Base-by-base conservation (phyloP, 92 coral and sea anemone species). In the Pocillopora meandrina region DNA sequence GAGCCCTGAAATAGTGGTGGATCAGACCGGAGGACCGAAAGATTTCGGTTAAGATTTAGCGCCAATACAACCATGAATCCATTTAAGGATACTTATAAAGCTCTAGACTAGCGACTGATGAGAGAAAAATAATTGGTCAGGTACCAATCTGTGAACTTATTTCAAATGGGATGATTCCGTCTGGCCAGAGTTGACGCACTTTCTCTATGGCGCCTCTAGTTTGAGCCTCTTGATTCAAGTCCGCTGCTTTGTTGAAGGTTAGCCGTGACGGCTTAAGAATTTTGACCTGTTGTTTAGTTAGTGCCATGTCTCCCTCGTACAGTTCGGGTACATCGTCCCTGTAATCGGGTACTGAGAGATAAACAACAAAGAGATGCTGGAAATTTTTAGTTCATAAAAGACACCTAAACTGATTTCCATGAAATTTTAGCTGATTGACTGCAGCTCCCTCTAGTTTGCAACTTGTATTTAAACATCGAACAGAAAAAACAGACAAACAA, bases 251-350 rank as follows among this genome's bases (percentile, higher is more conserved):
- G 57, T 56, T 33, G 56, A 56, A 18, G 10, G 11, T 21, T 58
- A 56, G 62, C 17, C 34, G 66, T 18, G 66, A 56, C n/a, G 19
- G 16, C 59, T 35, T 67, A 66, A 81, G n/a, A 5, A 52, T 52
- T 8, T 69, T 18, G 58, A 68, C 76, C 23, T 81, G 85, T 23
- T 81, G 57, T 21, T 81, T 59, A 26, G 85, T 81, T 33, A 81
- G 52, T n/a, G 85, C 85, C 85, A 81, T 81, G 58, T 81, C 85
- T 26, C 85, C 76, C 76, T 81, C 85, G 69, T 81, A 81, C 76
- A 81, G 59, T 69, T 17, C 13, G 17, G 85, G 85, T 12, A 81
- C 76, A 52, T 69, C 68, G 11, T 19, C 47, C 3, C 20, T 26
- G 9, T 60, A 16, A 15, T 15, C 33, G 15, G 42, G 3, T 8